Evolutionary conservation across 53 echinoderm and acorn worm genomes (phyloP).

Genomic region (Luidia sarsii): DNA sequence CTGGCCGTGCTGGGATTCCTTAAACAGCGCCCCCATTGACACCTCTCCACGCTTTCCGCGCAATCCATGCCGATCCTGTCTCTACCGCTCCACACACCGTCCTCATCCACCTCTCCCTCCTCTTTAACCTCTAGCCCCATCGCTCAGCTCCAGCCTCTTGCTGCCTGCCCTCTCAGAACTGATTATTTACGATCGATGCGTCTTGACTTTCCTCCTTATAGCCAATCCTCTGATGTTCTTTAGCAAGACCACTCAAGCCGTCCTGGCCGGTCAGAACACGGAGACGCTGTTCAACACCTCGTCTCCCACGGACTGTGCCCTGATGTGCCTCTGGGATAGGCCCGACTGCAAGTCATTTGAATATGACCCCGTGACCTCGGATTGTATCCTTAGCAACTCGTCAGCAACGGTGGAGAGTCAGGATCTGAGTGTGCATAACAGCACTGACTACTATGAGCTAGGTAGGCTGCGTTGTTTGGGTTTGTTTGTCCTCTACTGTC

Average conservation of each 20-base stretch:
- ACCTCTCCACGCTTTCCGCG: no score
- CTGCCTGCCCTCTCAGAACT: no score
- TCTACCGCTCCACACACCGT: no score
- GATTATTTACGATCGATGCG: no score
- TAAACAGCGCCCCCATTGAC: no score
- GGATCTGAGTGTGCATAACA: neutral
- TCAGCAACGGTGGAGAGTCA: slow-evolving; percentile 34
- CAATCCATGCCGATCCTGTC: no score
- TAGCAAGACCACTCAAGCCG: slow-evolving; percentile 9
- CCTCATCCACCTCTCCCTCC: no score
- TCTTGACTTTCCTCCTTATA: slow-evolving; percentile 5
- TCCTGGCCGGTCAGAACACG: neutral
- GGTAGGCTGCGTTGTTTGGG: no score
- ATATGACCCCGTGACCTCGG: neutral
- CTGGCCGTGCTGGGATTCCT: no score
- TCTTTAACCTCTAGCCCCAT: no score
- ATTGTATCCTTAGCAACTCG: slow-evolving; percentile 45
- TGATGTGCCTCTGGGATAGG: slow-evolving; percentile 49
- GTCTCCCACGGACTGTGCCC: slow-evolving; percentile 51
- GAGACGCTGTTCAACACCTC: neutral
- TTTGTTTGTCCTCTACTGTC: no score
- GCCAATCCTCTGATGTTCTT: slow-evolving; percentile 67
- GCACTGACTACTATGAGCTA: slow-evolving; percentile 64
- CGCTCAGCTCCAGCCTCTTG: no score
- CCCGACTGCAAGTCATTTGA: slow-evolving; percentile 63